Evolutionary conservation across 2,888 invertebrate species (phyloP), one percentile per base, ranked within the genome.

Genomic region (Bombylius discolor): DNA sequence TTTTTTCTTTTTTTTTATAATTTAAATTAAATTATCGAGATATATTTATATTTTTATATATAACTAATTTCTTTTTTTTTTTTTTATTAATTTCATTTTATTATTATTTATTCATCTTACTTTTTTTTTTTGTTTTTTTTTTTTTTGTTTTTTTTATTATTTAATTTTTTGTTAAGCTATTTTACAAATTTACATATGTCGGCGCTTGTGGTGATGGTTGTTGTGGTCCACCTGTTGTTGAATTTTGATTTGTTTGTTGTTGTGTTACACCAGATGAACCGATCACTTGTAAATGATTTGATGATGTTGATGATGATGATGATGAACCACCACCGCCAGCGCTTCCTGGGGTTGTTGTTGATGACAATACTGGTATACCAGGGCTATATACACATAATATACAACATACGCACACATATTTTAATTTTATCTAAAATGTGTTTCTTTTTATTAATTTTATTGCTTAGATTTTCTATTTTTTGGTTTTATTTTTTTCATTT

Each of bases 111-210:
- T 33, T 44, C 11, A 32, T 52, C 31, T 47, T 34, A 13, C 36
- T 49, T 36, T 23, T 33, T 42, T 53, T 13, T 9, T 44, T 44
- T 49, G 33, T 31, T 12, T 33, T 23, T 49, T 36, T 23, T 33
- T 42, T 53, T 13, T 9, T 44, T 44, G 44, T n/a, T n/a, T n/a
- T n/a, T n/a, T 36, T 6, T 6, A 36, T 36, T 36, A 31, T 54
- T 49, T 45, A 49, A 44, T 39, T 50, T 42, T 49, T 23, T 48
- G 42, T 53, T 48, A 42, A 53, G 39, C 13, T 56, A 42, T 34
- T 61, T 58, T 88, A 88, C 81, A 91, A 89, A 84, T 91, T 91
- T 77, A 91, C 92, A 81, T 92, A 92, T 68, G 92, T 91, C 66
- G 91, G 91, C 78, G 90, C 89, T 78, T 89, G 90, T 61, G 86